phyloP scores from a whole-genome alignment of 2,888 invertebrate genomes.

The Xylota segnis region DNA sequence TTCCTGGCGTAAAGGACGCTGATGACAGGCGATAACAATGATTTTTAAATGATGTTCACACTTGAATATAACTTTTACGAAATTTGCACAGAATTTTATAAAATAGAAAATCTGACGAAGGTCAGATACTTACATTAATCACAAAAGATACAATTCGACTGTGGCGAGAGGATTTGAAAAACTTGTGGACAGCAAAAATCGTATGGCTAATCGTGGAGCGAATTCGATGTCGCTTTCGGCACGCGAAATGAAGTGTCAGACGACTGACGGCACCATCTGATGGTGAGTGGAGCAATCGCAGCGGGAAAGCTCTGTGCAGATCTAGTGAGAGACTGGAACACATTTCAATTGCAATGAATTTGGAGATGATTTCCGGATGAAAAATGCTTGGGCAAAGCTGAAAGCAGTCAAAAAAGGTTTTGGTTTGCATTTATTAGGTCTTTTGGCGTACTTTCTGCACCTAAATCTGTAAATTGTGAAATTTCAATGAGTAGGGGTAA shows the following conservation, averaged over 20 bases:
- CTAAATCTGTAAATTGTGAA: too few relatives aligned
- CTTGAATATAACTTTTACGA: slow-evolving; percentile 35
- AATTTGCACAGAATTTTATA: slow-evolving; percentile 55
- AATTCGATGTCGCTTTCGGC: slow-evolving; percentile 37
- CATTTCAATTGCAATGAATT: slow-evolving; percentile 16
- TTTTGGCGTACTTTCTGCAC: too few relatives aligned
- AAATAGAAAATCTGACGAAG: slow-evolving; percentile 31
- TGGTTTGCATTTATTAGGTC: too few relatives aligned
- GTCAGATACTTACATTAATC: slow-evolving; percentile 68
- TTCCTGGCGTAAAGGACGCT: slow-evolving; percentile 7
- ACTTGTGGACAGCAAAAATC: slow-evolving; percentile 50
- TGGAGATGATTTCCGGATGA: too few relatives aligned
- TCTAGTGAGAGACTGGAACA: neutral
- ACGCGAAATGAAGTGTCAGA: slow-evolving; percentile 34
- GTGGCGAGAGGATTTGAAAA: slow-evolving; percentile 67
- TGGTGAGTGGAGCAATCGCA: slow-evolving; percentile 1
- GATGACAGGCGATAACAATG: neutral
- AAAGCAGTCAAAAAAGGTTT: too few relatives aligned
- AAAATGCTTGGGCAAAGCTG: too few relatives aligned
- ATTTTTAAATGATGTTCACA: slow-evolving; percentile 18
- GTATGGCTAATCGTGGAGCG: slow-evolving; percentile 50
- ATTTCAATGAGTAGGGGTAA: too few relatives aligned
- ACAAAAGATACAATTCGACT: slow-evolving; percentile 71
- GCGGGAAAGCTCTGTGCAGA: too few relatives aligned
- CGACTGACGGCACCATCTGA: slow-evolving; percentile 13